phyloP scores from a whole-genome alignment of 2,888 invertebrate species.

The Galerucella calmariensis region DNA sequence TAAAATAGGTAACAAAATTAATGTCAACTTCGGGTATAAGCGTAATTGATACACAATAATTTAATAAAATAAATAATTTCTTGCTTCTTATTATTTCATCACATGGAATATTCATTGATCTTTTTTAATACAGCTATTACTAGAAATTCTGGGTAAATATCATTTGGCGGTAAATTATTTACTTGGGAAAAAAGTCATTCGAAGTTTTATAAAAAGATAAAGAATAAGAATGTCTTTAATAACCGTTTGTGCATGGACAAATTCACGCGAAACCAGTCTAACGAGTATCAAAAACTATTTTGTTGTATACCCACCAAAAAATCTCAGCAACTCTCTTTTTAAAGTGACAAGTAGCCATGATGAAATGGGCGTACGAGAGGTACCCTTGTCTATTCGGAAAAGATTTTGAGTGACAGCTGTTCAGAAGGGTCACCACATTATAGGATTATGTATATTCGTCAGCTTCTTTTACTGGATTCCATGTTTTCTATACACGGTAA shows the following conservation, averaged over 20 bases:
- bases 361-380: conserved; percentile 29
- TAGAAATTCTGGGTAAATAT: too few species aligned
- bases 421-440: conserved; percentile 21
- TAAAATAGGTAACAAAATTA: too few species aligned
- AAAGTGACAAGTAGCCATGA: conserved; percentile 31
- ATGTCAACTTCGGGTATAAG: too few species aligned
- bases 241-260: background rate
- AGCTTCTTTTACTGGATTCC: conserved; percentile 16
- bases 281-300: background rate
- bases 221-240: background rate
- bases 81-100: too few species aligned
- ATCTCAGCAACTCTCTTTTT: conserved; percentile 3
- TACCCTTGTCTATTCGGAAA: conserved; percentile 23
- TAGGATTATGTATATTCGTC: conserved; percentile 7
- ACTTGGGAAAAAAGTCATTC: too few species aligned
- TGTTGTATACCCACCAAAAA: background rate
- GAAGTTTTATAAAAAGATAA: background rate
- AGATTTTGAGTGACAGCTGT: conserved; percentile 31
- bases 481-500: conserved; percentile 7
- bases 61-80: too few species aligned
- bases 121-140: too few species aligned
- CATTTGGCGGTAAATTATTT: too few species aligned
- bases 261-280: conserved; percentile 1
- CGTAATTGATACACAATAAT: too few species aligned
- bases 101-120: too few species aligned